Evolutionary conservation across 2,888 invertebrate genomes (phyloP), one percentile per base, ranked within the genome.

Genomic region (Gerris lacustris): DNA sequence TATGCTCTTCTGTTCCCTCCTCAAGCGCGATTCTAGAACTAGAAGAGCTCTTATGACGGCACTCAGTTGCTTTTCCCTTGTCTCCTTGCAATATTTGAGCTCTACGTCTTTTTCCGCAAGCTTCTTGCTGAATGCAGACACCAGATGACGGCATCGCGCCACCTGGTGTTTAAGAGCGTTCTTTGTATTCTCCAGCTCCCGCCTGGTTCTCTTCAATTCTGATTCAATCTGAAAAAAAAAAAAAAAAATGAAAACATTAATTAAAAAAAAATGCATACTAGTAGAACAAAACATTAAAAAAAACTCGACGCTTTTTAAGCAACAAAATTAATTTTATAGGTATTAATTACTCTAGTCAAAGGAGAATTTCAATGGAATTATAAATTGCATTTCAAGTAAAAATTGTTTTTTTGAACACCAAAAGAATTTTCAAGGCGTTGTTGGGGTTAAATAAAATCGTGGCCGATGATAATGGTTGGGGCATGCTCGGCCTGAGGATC

Each of bases 1-100:
- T 75, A 91, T 88, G 76, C 85, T 85, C 76, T 87, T 86, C 78
- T 90, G 89, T 79, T 91, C 90, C 78, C 88, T 86, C 67, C 86
- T 85, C 44, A 91, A 82, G 7, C 89, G 83, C 7, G 89, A 87
- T 79, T 91, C 90, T 68, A 90, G 84, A 63, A 88, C 84, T 63
- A 90, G 84, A 71, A 91, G 81, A 5, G 89, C 88, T 67, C 88
- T 83, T 6, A 90, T 82, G 45, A 91, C 87, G 74, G 87, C 83
- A 6, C 88, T 86, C 44, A 90, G 83, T 77, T 90, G 90, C 78
- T 87, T 86, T 79, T 90, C 88, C 63, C 88, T 83, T 6, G 88
- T 82, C 5, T 84, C 82, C 73, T 85, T 84, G 77, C 87, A 88
- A 72, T 84, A 85, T 44, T 84, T 82, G 70, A 86, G 83, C 76